Conservation (phyloP, 1,140 invertebrate genomes). For the Argopecten irradians region DNA sequence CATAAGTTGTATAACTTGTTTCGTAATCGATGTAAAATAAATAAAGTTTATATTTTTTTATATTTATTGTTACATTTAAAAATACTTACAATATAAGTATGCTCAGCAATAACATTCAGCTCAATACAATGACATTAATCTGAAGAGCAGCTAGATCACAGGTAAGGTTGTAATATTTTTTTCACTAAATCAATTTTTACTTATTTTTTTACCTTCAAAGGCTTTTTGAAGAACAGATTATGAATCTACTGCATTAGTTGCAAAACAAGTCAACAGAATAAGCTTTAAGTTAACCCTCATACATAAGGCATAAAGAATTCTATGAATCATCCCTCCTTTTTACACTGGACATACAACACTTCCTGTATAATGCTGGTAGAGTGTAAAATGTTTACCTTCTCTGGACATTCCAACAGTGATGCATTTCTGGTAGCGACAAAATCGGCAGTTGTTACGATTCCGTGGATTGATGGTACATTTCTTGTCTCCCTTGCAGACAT, state of each 20-base stretch:
- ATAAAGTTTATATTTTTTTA: no score
- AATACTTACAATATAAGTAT: no score
- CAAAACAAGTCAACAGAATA: neutral
- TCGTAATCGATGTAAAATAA: no score
- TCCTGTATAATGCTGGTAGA: neutral
- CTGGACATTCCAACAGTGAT: constrained; percentile 93
- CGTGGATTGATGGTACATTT: constrained; percentile 96
- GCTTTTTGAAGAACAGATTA: neutral
- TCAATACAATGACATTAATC: no score
- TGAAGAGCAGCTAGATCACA: no score
- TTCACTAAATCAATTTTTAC: no score
- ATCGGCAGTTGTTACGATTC: constrained; percentile 96
- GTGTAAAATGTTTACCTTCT: constrained; percentile 56
- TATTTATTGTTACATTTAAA: no score
- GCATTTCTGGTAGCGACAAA: constrained; percentile 94
- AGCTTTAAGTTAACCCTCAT: neutral
- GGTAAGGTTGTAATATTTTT: no score
- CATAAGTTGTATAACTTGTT: no score
- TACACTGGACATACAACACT: neutral
- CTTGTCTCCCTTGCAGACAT: constrained; percentile 69
- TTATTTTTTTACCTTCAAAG: neutral
- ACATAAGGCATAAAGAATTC: neutral
- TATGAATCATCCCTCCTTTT: neutral
- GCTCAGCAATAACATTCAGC: no score
- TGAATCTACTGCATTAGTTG: neutral